phyloP scores from a whole-genome alignment of 92 coral and sea anemone genomes.

The Epizoanthus stellaris region DNA sequence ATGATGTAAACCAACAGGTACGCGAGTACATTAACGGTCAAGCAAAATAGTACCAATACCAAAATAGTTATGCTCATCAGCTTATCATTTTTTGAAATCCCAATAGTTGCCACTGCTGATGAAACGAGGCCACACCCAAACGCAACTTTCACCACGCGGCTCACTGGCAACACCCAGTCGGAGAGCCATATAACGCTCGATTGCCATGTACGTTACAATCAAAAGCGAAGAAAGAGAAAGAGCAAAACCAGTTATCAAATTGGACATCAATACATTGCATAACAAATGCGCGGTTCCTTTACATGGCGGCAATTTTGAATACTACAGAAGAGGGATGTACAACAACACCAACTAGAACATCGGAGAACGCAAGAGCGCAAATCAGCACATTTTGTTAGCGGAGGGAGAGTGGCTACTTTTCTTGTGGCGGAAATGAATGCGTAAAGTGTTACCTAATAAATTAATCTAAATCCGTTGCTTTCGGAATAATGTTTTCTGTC shows the following conservation, averaged over 20 bases:
- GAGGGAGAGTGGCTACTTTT: too few species aligned
- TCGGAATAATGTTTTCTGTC: too few species aligned
- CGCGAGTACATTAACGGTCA: background rate
- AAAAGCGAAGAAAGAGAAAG: slow-evolving; percentile 13
- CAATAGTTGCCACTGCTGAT: background rate
- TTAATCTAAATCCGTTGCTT: too few species aligned
- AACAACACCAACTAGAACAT: slow-evolving; percentile 19
- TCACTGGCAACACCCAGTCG: background rate
- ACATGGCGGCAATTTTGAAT: slow-evolving; percentile 31
- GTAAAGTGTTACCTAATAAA: too few species aligned
- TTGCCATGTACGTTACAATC: slow-evolving; percentile 3
- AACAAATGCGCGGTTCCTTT: background rate
- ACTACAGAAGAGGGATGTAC: slow-evolving; percentile 38
- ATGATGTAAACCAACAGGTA: background rate
- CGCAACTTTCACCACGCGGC: background rate
- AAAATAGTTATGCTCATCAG: background rate
- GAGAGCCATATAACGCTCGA: slow-evolving; percentile 40
- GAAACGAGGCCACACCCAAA: background rate
- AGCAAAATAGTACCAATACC: background rate
- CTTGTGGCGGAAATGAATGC: too few species aligned
- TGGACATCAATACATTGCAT: background rate
- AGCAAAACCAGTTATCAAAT: slow-evolving; percentile 6
- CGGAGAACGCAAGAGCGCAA: slow-evolving; percentile 38
- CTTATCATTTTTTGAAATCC: background rate
- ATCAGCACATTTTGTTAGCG: slow-evolving; percentile 19